Percentiles rank a stretch among this genome's conserved stretches.
phyloP scores from a whole-genome alignment of 1,140 invertebrate species.

The Mizuhopecten yessoensis region DNA sequence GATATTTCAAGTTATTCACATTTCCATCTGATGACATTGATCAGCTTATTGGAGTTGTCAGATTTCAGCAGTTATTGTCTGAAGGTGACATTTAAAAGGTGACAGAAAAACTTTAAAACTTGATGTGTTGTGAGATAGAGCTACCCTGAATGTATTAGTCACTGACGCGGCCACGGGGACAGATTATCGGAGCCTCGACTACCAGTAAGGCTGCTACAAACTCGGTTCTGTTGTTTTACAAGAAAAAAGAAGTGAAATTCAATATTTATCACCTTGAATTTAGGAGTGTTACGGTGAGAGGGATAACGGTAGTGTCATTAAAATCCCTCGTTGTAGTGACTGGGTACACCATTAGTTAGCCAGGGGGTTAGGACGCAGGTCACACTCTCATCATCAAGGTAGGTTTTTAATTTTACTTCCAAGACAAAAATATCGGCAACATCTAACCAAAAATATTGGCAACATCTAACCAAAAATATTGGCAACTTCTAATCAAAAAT shows the following conservation, averaged over 20 bases:
- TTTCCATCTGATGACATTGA: conserved; percentile 24
- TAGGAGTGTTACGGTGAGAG: neutral
- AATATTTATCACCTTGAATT: neutral
- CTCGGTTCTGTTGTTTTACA: neutral
- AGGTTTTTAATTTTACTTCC: neutral
- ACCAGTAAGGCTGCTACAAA: neutral
- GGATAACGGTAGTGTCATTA: neutral
- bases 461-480: no score
- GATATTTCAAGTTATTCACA: neutral
- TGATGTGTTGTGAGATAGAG: neutral
- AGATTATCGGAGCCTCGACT: neutral
- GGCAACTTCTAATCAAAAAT: no score
- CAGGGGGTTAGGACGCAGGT: neutral
- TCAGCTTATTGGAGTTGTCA: conserved; percentile 15
- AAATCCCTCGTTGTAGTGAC: neutral
- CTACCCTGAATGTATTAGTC: neutral
- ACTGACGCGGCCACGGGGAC: neutral
- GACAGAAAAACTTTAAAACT: conserved; percentile 20
- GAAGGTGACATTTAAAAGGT: conserved; percentile 17
- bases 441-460: no score
- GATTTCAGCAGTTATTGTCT: neutral
- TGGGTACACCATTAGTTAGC: neutral
- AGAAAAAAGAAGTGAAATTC: neutral
- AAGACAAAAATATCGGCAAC: no score
- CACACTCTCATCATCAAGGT: neutral